Base-by-base conservation (phyloP, 2,113 vertebrate genomes). In the Sciurus niger region DNA sequence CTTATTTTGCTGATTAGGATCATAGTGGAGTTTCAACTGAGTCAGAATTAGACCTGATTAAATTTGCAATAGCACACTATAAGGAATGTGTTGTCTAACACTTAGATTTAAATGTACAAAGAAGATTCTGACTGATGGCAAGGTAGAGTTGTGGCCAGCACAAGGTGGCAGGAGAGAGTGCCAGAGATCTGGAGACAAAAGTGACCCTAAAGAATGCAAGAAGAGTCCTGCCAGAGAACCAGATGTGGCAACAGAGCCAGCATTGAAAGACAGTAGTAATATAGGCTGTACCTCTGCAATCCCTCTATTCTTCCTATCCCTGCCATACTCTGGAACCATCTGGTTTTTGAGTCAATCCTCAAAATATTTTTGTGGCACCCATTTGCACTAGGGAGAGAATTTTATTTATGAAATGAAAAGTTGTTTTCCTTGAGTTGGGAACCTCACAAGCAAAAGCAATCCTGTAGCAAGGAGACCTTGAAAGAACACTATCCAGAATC, bases 81-180 rank as follows among this genome's bases (percentile, higher is more conserved):
- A 37, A 55, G 60, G 53, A 67, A 32, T 11, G 18, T 2, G 4
- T 32, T 8, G 18, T 43, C 48, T 25, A 9, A 9, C 24, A n/a
- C 2, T 28, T 24, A 25, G 7, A 43, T n/a, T 30, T 48, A 40
- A n/a, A n/a, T 17, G n/a, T 0, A 7, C 1, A 0, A 4, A 25
- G 43, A 9, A 43, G 32, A 76, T 8, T 70, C 60, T n/a, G 2
- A 43, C 6, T 8, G 51, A 6, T 6, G 34, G 1, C 11, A 37
- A 32, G 25, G n/a, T 7, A 28, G 12, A 53, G 6, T 11, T 32
- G 1, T 2, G 43, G 46, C 51, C 2, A 9, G 40, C 25, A 25
- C 0, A 9, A 8, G 37, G 53, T 40, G n/a, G 2, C 13, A 53
- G 22, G 6, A 63, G 73, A 82, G 22, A 40, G 67, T 34, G 13